Evolutionary conservation across 2,113 vertebrate species (phyloP), one percentile per base, ranked within the genome.

Genomic region (human): DNA sequence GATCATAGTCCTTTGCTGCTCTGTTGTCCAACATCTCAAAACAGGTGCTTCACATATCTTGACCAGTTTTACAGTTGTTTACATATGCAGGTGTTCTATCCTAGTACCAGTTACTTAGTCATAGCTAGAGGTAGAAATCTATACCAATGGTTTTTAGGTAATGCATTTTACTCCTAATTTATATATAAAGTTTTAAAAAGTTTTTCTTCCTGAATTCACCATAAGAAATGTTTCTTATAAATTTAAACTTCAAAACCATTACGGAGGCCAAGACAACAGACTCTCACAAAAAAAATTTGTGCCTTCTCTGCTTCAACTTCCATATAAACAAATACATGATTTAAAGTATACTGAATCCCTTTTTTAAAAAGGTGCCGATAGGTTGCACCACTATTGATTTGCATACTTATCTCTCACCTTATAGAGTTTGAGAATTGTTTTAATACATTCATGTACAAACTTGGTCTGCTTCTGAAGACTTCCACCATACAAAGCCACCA

Each of bases 401-500:
- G 17, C 40, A 78, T 10, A 6, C 9, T 89, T 57, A 43, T 70
- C 17, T 43, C 99, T 98, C 97, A 99, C 99, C 99, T 99, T 99
- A 98, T 99, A 99, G 86, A 99, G 99, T 32, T 98, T 99, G 27
- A 99, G 99, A 94, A 99, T 99, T 87, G 99, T 99, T 98, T 99
- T 99, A 88, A 99, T 99, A 99, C 99, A 99, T 88, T 99, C 99
- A 3, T 99, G 99, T 59, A 99, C 99, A 98, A 99, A 99, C 97
- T 98, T 99, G 0, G 99, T 99, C 98, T 99, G 99, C 78, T 98
- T 98, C 70, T 98, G 98, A 95, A 99, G 98, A 96, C 99, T 99
- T 86, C 99, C 99, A 7, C 99, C 99, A 20, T 99, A 99, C 3
- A 99, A 92, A 0, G 99, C 99, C 98, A 99, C 99, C 97, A 99